Percentiles rank a stretch among this genome's conserved stretches.
Evolutionary conservation across 2,797 vertebrate genomes (phyloP).

Genomic region (Arnoldichthys spilopterus): DNA sequence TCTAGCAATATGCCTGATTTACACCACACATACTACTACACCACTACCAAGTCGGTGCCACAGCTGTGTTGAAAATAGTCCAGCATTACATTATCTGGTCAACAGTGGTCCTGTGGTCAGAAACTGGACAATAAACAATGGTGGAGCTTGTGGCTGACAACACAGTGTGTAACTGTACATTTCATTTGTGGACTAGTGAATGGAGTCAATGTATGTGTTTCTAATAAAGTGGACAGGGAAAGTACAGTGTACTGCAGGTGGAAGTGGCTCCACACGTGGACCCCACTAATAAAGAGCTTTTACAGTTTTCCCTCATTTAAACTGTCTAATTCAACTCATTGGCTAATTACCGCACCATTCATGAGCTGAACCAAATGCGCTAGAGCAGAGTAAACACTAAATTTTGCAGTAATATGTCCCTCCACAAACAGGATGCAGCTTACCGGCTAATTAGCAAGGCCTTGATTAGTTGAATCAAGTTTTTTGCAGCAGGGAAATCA

Average conservation of each 20-base stretch:
- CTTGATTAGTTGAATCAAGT: slow-evolving; percentile 19
- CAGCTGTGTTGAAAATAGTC: no score
- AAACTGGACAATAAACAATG: no score
- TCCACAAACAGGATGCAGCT: slow-evolving; percentile 10
- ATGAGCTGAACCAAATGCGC: slow-evolving; percentile 1
- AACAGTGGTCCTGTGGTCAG: no score
- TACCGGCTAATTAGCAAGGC: slow-evolving; percentile 15
- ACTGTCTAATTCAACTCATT: neutral
- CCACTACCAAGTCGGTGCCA: no score
- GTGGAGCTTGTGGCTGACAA: no score
- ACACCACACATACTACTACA: no score
- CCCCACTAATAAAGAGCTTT: neutral
- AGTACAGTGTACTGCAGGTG: no score
- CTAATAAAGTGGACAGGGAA: neutral
- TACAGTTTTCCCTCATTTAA: neutral
- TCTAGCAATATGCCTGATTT: no score
- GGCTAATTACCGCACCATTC: neutral
- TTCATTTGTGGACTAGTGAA: no score
- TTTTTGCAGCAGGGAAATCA: slow-evolving; percentile 1
- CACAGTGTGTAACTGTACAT: no score
- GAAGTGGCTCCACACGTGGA: neutral
- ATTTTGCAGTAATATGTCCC: slow-evolving; percentile 13
- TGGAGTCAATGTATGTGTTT: neutral
- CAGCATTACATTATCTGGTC: no score
- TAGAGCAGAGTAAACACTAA: slow-evolving; percentile 1